Base-by-base conservation (phyloP, 2,113 vertebrate genomes). In the Argyrosomus japonicus region DNA sequence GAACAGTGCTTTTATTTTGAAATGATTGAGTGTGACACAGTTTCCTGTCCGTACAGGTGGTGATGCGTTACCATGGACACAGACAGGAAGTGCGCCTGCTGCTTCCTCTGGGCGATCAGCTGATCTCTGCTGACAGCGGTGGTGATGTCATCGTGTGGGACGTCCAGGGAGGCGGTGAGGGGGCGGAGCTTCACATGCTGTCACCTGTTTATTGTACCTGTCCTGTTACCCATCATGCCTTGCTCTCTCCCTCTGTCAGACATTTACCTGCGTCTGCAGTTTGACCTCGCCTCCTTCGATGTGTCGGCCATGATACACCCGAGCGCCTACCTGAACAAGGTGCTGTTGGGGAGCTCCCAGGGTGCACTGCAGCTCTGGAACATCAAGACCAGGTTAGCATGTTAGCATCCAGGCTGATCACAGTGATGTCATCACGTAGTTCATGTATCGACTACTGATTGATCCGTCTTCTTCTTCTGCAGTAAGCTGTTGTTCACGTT, bases 241-340 rank as follows among this genome's bases (percentile, higher is more conserved):
- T 60, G 15, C 62, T 43, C 29, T 81, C 45, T 79, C 87, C 91
- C 92, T 14, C 90, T 27, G 2, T 18, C 84, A 99, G 98, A 99
- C 27, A 83, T 97, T 11, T 99, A 99, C 92, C 93, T 99, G 74
- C 95, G 92, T 11, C 85, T 99, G 82, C 92, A 92, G 48, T 99
- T 98, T 88, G 97, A 99, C 88, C 96, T 96, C 43, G 64, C 85
- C 21, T 89, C 95, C 79, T 99, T 99, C 87, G 91, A 94, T 12
- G 91, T 98, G 91, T 97, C 97, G 19, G 95, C 97, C 64, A 70
- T 99, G 92, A 95, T 99, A 92, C 98, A 99, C 79, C 98, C 98
- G 8, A 98, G 97, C 93, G 97, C 98, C 27, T 99, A 99, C 91
- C 92, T 99, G 87, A 99, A 99, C 96, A 99, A 99, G 95, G 95